These are phyloP conservation scores for Cephus pulcher DNA, from an alignment of 2,888 invertebrate genomes.

Conservation along the genomic window DNA sequence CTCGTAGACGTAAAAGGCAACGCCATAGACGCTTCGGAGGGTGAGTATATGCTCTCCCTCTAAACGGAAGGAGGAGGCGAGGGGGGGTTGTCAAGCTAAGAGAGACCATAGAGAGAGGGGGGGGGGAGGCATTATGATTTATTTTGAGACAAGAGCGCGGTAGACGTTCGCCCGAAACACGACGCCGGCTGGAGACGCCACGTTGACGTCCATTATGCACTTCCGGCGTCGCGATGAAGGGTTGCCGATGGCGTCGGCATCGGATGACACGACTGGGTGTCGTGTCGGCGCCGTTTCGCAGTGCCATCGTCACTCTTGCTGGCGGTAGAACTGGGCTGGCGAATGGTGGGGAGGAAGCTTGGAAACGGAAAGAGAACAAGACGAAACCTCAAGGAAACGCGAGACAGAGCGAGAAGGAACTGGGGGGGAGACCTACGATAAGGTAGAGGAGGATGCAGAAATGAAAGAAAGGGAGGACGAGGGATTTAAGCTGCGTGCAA, in stretches of 20 bases:
- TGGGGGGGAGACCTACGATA: background rate
- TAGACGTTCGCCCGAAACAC: slow-evolving; percentile 10
- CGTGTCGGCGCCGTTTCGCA: background rate
- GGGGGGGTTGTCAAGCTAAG: background rate
- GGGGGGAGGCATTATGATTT: slow-evolving; percentile 13
- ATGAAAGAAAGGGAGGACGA: slow-evolving; percentile 19
- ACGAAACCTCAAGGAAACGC: background rate
- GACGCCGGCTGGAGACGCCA: slow-evolving; percentile 26
- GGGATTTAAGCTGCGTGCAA: slow-evolving; percentile 32
- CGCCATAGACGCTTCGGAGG: background rate
- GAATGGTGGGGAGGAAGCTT: background rate
- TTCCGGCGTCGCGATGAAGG: slow-evolving; percentile 42
- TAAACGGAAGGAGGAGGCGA: no score
- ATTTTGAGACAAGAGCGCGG: slow-evolving; percentile 17
- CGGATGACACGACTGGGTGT: slow-evolving; percentile 33
- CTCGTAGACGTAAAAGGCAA: background rate
- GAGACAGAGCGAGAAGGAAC: background rate
- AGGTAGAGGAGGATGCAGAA: slow-evolving; percentile 13
- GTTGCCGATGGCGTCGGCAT: slow-evolving; percentile 38
- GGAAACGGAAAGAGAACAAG: background rate
- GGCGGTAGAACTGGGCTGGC: background rate
- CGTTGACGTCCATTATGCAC: slow-evolving; percentile 49
- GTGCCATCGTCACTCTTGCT: background rate
- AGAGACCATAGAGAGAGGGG: background rate
- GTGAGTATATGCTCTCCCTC: background rate